Evolutionary conservation across 2,113 vertebrate genomes (phyloP).

Genomic region (Cettia cetti): DNA sequence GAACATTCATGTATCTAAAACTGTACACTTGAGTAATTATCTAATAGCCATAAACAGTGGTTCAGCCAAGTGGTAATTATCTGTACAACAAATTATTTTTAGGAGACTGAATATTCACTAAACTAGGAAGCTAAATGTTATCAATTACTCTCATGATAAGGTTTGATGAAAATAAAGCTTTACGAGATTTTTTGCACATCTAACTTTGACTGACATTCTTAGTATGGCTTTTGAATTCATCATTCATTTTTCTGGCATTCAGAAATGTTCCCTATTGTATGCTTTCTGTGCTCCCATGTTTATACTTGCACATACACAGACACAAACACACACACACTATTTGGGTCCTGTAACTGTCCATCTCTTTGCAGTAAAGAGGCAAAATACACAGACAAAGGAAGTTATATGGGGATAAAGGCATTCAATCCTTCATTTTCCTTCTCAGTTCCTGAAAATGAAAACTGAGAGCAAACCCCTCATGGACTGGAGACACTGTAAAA

Average conservation of each 20-base stretch:
- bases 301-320: not conserved
- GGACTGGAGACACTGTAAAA: not conserved
- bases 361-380: not conserved
- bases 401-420: not conserved
- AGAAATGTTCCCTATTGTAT: not conserved
- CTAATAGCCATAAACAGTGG: constrained; percentile 23
- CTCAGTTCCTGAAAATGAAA: not conserved
- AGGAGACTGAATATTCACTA: not conserved
- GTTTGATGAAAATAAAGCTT: not conserved
- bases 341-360: not conserved
- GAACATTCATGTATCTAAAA: not conserved
- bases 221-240: not conserved
- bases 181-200: not conserved
- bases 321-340: not conserved
- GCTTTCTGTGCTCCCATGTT: not conserved
- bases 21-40: constrained; percentile 1
- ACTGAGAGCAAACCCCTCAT: accelerated
- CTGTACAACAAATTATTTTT: constrained; percentile 27
- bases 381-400: not conserved
- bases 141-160: not conserved
- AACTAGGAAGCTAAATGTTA: not conserved
- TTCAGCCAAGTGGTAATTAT: constrained; percentile 34
- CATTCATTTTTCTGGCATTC: not conserved
- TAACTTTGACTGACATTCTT: not conserved
- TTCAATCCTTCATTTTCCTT: not conserved